A percentile compares a stretch with the other conserved stretches of the same genome.
Conservation (phyloP, 2,797 vertebrate genomes). For the Lophotriccus pileatus region DNA sequence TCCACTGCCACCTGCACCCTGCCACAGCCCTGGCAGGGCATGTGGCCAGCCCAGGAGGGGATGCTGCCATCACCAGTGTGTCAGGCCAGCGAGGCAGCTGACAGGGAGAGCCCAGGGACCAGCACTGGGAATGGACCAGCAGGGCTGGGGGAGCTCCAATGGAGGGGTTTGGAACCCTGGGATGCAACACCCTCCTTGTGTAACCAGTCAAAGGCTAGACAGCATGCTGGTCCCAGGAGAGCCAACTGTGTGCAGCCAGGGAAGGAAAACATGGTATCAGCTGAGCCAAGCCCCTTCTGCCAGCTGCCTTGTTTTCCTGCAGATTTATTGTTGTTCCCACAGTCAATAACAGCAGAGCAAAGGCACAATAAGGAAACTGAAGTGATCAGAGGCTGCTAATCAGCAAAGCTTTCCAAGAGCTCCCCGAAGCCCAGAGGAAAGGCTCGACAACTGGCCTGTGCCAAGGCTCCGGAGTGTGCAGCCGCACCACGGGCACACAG, state of each 20-base stretch:
- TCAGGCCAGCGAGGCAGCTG: neutral
- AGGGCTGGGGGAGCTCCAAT: neutral
- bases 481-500: neutral
- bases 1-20: neutral
- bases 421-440: neutral
- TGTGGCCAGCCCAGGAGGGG: neutral
- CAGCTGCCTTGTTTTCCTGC: neutral
- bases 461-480: neutral
- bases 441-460: accelerated
- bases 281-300: neutral
- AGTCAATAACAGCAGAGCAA: neutral
- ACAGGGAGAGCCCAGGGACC: neutral
- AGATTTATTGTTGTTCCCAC: neutral
- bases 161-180: neutral
- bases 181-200: neutral
- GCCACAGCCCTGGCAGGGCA: neutral
- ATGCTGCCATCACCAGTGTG: accelerated
- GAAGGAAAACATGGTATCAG: neutral
- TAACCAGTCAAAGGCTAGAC: neutral
- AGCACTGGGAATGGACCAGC: neutral
- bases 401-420: neutral
- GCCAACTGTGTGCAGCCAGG: neutral
- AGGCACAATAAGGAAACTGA: neutral
- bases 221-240: neutral
- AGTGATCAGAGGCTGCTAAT: neutral